Evolutionary conservation across 2,113 vertebrate genomes (phyloP), one percentile per base, ranked within the genome.

Genomic region (Manacus vitellinus): DNA sequence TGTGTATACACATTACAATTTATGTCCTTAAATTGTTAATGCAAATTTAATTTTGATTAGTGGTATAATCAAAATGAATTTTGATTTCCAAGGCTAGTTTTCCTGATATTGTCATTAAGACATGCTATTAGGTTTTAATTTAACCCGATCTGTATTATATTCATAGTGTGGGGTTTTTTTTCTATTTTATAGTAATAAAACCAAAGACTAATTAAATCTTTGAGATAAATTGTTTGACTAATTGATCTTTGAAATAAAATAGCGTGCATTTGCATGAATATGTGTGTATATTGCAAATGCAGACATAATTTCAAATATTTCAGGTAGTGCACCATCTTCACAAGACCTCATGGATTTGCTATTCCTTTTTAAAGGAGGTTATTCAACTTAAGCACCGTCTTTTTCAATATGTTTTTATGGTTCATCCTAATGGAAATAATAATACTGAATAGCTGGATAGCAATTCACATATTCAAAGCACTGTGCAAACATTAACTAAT

Each of bases 401-500:
- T 84, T 90, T 93, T 78, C 61, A 63, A 44, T 65, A 49, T 4
- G 54, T 52, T 75, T 96, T 93, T 90, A 86, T 81, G 39, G 47
- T 78, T 96, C 79, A 86, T 89, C 92, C 35, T 92, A 87, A 91
- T 73, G 83, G 96, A 94, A 96, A 91, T 85, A 92, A 78, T 95
- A 88, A 87, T 41, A 62, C 47, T 62, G 83, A 92, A 93, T 95
- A 95, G 70, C 79, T 95, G 90, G 80, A 94, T 90, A 92, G 73
- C 83, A 92, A 95, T 94, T 95, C 92, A 90, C 44, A 30, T 80
- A 96, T 88, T 93, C 91, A 93, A 92, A 93, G 85, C 83, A 78
- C 94, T 89, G 83, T 66, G 46, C 79, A 97, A 96, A 95, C 88
- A 95, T 96, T 94, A 95, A 73, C 83, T 93, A 96, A 88, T 78